These are phyloP conservation scores for Oryzias sinensis DNA, from an alignment of 2,797 vertebrate genomes.

Conservation along the genomic window DNA sequence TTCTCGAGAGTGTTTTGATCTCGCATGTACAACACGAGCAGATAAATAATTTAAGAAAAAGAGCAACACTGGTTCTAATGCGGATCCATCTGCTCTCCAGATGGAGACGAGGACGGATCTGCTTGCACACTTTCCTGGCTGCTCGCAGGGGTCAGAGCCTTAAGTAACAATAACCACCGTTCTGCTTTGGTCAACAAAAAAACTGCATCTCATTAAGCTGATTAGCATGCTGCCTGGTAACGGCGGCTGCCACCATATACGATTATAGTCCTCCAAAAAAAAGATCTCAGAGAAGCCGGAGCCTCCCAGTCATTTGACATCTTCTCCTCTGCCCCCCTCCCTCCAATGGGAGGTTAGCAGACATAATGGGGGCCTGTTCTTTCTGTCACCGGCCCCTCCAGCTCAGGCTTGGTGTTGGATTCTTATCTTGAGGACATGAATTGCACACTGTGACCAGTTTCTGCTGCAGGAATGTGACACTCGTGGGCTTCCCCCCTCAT, in stretches of 20 bases:
- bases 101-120: slow-evolving; percentile 65
- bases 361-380: slow-evolving; percentile 78
- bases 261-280: slow-evolving; percentile 90
- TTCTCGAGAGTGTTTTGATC: slow-evolving; percentile 34
- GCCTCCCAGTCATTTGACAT: slow-evolving; percentile 83
- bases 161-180: slow-evolving; percentile 89
- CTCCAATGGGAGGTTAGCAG: slow-evolving; percentile 71
- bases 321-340: slow-evolving; percentile 16
- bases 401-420: slow-evolving; percentile 68
- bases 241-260: slow-evolving; percentile 85
- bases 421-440: slow-evolving; percentile 77
- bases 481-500: slow-evolving; percentile 72
- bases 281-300: slow-evolving; percentile 86
- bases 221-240: slow-evolving; percentile 97
- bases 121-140: slow-evolving; percentile 77
- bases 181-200: slow-evolving; percentile 99
- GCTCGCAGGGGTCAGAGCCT: slow-evolving; percentile 90
- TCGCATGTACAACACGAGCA: slow-evolving; percentile 47
- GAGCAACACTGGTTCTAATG: slow-evolving; percentile 55
- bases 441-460: slow-evolving; percentile 74
- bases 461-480: slow-evolving; percentile 75
- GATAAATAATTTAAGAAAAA: slow-evolving; percentile 39
- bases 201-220: slow-evolving; percentile 99
- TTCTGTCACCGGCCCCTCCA: slow-evolving; percentile 72
- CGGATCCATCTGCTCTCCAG: slow-evolving; percentile 70